Percentiles rank a stretch among this genome's conserved stretches.
Conservation (phyloP, 2,113 vertebrate species). For the Triplophysa siluroides region DNA sequence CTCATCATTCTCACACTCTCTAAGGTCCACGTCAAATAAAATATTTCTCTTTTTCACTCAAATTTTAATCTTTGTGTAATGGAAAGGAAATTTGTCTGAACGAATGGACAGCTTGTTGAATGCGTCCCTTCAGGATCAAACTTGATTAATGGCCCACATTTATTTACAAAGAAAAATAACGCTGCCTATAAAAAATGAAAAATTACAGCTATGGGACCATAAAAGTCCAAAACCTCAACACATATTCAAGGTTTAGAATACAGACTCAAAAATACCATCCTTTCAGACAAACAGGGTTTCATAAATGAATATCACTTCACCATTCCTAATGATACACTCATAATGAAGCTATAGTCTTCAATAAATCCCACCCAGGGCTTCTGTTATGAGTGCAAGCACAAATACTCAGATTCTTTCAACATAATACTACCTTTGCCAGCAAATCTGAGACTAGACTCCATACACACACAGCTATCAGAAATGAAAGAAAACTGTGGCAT, state of each 20-base stretch:
- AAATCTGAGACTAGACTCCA: not conserved
- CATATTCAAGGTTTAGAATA: not conserved
- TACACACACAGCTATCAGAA: constrained; percentile 54
- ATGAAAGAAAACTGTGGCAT: constrained; percentile 4
- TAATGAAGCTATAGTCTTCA: not conserved
- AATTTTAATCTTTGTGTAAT: constrained; percentile 6
- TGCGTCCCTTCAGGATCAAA: not conserved
- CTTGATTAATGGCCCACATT: not conserved
- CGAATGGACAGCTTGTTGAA: constrained; percentile 3
- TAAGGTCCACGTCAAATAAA: not conserved
- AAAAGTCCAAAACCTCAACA: not conserved
- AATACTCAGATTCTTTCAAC: not conserved
- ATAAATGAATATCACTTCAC: not conserved
- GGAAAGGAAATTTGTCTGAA: constrained; percentile 8
- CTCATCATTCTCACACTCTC: not conserved
- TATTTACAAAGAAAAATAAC: not conserved
- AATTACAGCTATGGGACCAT: not conserved
- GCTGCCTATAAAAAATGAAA: not conserved
- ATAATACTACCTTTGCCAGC: constrained; percentile 13
- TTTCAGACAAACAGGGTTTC: not conserved
- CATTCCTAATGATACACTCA: no score
- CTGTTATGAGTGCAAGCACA: constrained; percentile 3
- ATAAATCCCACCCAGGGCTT: not conserved
- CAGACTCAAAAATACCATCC: not conserved
- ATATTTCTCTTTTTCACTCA: constrained; percentile 8